Evolutionary conservation across 2,888 invertebrate genomes (phyloP).

Genomic region (Platycheirus rosarum): DNA sequence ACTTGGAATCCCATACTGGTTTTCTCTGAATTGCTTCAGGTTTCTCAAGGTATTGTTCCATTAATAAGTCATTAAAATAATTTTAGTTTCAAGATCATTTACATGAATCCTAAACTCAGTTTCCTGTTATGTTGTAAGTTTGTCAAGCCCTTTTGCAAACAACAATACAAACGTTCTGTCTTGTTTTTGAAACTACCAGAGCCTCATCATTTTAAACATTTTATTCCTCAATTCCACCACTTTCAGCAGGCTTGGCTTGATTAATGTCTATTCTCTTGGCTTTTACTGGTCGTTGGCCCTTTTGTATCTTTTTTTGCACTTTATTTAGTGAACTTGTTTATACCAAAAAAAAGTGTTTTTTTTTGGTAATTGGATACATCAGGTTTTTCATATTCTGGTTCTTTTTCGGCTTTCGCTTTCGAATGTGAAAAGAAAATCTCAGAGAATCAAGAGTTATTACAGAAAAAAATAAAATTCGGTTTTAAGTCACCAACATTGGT

Average conservation of each 20-base stretch:
- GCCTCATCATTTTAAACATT: too few species aligned
- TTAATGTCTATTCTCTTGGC: slow-evolving; percentile 60
- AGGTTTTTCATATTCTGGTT: slow-evolving; percentile 49
- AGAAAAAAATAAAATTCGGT: slow-evolving; percentile 10
- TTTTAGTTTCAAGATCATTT: too few species aligned
- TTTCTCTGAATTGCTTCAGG: too few species aligned
- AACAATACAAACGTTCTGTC: too few species aligned
- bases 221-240: not conserved
- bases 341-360: slow-evolving; percentile 19
- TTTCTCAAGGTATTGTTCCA: too few species aligned
- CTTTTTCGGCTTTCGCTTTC: slow-evolving; percentile 70
- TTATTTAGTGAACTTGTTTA: slow-evolving; percentile 55
- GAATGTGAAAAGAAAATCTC: slow-evolving; percentile 50
- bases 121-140: too few species aligned
- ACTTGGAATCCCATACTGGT: too few species aligned
- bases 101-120: too few species aligned
- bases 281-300: slow-evolving; percentile 60
- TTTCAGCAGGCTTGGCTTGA: slow-evolving; percentile 41
- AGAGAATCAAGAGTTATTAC: slow-evolving; percentile 18
- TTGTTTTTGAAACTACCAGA: too few species aligned
- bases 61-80: too few species aligned
- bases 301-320: slow-evolving; percentile 31
- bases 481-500: slow-evolving; percentile 33
- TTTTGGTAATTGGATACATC: slow-evolving; percentile 71
- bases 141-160: too few species aligned